Percentiles rank a stretch among this genome's conserved stretches.
Conservation (phyloP, 2,888 invertebrate genomes). For the Gortyna flavago region DNA sequence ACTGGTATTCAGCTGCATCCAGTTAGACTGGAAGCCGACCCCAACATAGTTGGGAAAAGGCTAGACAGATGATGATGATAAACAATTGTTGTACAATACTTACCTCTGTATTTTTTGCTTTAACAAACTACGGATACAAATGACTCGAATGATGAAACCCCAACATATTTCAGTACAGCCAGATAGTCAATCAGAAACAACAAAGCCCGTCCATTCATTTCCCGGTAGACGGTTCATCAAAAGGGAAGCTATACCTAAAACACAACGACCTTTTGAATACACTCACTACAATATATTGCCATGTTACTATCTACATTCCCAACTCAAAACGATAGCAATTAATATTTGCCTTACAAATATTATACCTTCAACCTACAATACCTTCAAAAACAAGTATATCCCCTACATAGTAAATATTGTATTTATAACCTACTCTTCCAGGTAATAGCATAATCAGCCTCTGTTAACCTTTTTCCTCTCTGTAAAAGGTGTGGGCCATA, state of each 20-base stretch:
- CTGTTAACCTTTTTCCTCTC: background rate
- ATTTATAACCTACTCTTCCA: background rate
- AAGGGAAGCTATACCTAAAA: slow-evolving; percentile 25
- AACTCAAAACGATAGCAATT: slow-evolving; percentile 1
- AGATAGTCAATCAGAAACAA: slow-evolving; percentile 23
- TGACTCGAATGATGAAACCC: background rate
- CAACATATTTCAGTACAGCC: background rate
- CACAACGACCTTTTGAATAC: background rate
- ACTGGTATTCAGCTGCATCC: background rate
- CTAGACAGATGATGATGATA: background rate
- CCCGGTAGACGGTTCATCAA: slow-evolving; percentile 33
- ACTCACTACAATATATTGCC: background rate
- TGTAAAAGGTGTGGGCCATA: background rate
- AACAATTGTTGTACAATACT: background rate
- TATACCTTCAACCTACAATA: background rate
- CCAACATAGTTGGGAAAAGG: background rate
- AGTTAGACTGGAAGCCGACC: too few species aligned
- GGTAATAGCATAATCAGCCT: background rate
- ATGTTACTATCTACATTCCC: background rate
- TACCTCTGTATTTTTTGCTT: background rate
- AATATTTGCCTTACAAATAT: background rate
- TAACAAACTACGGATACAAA: background rate
- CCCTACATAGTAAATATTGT: background rate
- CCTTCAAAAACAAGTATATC: background rate
- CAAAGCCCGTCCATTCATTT: slow-evolving; percentile 21